A percentile compares a stretch with the other conserved stretches of the same genome.
Conservation (phyloP, 2,888 invertebrate genomes). For the Pedicia rivosa region DNA sequence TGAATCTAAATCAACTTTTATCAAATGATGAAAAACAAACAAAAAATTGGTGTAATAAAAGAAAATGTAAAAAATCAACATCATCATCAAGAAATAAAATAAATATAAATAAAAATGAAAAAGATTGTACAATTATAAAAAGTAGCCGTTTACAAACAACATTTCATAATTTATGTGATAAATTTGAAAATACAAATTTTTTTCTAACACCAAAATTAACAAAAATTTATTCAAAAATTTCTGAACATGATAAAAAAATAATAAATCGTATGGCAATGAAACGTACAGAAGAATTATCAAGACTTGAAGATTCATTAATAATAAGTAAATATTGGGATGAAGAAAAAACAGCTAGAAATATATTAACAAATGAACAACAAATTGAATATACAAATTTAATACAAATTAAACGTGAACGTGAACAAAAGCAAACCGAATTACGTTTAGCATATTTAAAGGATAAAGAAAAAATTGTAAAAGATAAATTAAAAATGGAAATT, state of each 20-base stretch:
- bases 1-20: too few species aligned
- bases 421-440: constrained; percentile 10
- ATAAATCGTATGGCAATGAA: constrained; percentile 29
- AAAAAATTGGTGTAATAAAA: too few species aligned
- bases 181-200: too few species aligned
- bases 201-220: constrained; percentile 23
- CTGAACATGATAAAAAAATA: constrained; percentile 27
- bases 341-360: constrained; percentile 26
- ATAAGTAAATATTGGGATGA: constrained; percentile 30
- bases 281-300: constrained; percentile 21
- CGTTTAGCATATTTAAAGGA: neutral
- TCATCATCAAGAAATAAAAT: too few species aligned
- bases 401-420: constrained; percentile 25
- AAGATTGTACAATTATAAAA: constrained; percentile 7
- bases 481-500: constrained; percentile 21
- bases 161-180: too few species aligned
- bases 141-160: too few species aligned
- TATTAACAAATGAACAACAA: constrained; percentile 26
- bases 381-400: constrained; percentile 25
- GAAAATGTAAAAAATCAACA: too few species aligned
- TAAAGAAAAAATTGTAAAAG: constrained; percentile 16
- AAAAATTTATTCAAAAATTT: constrained; percentile 23
- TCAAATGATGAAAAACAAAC: too few species aligned
- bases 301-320: constrained; percentile 27
- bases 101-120: too few species aligned